Conservation (phyloP, 2,888 invertebrate species). For the Hyposoter didymator region DNA sequence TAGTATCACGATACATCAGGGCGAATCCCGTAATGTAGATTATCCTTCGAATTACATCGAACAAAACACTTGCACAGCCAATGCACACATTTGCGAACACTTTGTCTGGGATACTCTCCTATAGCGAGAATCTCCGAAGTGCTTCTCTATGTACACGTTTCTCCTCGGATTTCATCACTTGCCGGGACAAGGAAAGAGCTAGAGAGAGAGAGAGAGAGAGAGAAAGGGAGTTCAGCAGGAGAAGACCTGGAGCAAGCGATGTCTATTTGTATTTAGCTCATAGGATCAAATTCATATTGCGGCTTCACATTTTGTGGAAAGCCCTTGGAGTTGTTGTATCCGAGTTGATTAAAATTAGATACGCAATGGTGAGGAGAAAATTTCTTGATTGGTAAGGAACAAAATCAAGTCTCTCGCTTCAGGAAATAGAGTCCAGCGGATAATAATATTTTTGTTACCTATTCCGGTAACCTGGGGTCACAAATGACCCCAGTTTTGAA, state of each 20-base stretch:
- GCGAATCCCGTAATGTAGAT: slow-evolving; percentile 73
- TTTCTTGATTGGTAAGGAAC: background rate
- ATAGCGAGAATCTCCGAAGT: slow-evolving; percentile 43
- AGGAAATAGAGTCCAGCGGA: no score
- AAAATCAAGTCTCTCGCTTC: background rate
- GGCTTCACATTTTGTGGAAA: slow-evolving; percentile 22
- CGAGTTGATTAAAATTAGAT: slow-evolving; percentile 46
- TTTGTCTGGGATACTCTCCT: slow-evolving; percentile 4
- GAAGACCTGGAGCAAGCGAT: slow-evolving; percentile 47
- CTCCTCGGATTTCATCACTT: slow-evolving; percentile 71
- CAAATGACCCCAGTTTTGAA: no score
- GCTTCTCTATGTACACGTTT: slow-evolving; percentile 61
- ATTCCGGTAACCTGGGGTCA: no score
- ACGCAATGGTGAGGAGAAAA: slow-evolving; percentile 19
- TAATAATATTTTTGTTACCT: no score
- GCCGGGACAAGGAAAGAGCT: slow-evolving; percentile 22
- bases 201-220: slow-evolving; percentile 25
- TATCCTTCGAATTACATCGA: slow-evolving; percentile 70
- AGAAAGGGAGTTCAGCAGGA: slow-evolving; percentile 11
- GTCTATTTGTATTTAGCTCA: slow-evolving; percentile 50
- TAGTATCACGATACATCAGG: slow-evolving; percentile 69
- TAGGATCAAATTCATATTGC: slow-evolving; percentile 52
- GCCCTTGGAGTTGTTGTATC: slow-evolving; percentile 3
- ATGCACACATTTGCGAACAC: slow-evolving; percentile 12
- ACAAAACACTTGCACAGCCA: slow-evolving; percentile 12